Base-by-base conservation (phyloP, 92 coral and sea anemone genomes). In the Phenganax subtilis region DNA sequence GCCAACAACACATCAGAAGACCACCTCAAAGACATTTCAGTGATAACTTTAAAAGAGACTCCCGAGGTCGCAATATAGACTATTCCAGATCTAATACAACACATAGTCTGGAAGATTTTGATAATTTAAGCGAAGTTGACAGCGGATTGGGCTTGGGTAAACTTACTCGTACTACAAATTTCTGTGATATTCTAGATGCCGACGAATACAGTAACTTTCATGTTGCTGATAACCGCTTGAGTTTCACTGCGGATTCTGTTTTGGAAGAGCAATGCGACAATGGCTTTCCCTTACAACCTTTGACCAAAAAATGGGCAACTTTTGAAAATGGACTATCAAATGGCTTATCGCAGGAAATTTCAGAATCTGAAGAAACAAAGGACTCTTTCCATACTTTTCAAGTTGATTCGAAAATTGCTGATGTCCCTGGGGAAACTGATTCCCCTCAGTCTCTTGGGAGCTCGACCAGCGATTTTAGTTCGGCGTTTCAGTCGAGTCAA, bases 1-100 rank as follows among this genome's bases (percentile, higher is more conserved):
- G 80, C 51, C 77, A 85, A 0, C 81, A 67, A 56, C 75, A 82
- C 72, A 82, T 82, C 31, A 84, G 86, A 28, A 96, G 90, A 78
- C 94, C 89, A n/a, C 87, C 97, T 9, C 89, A 92, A 56, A 85
- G 99, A 51, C 97, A 92, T 60, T 80, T 88, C 58, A 96, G 99
- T 85, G 99, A 96, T 82, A 84, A 89, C 64, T 86, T 97, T 0
- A 86, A 90, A 30, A 85, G 97, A n/a, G 96, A 91, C 12, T 87
- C 62, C 72, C 90, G 91, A 7, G 69, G 85, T 60, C 87, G 91
- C 27, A 85, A 81, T 27, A 62, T 65, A 3, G 64, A 84, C 65
- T 66, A 87, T 44, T 80, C 86, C 44, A 83, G 87, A 37, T 81
- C 84, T 29, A 85, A 86, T 27, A 71, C 85, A 10, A 82, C 84